Conservation (phyloP, 2,888 invertebrate species). For the Agonopterix subpropinquella region DNA sequence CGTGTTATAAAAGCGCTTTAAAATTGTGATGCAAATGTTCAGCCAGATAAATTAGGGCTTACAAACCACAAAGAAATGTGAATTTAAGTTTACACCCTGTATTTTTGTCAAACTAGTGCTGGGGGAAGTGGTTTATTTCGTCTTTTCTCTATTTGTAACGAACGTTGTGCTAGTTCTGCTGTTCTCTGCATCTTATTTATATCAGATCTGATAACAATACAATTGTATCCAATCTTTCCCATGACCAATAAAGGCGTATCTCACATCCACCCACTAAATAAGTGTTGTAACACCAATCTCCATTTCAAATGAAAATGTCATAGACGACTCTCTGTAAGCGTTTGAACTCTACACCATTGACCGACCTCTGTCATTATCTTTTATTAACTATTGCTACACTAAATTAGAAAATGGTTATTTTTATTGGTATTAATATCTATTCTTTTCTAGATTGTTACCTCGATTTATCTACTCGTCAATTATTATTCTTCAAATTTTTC, state of each 20-base stretch:
- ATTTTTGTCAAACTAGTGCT: too few species aligned
- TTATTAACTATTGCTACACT: constrained; percentile 2
- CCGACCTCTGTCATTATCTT: constrained; percentile 9
- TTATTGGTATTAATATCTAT: constrained; percentile 2
- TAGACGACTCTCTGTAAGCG: constrained; percentile 4
- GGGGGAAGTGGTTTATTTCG: too few species aligned
- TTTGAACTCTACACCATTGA: constrained; percentile 4
- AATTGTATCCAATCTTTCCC: constrained; percentile 31
- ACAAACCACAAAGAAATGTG: too few species aligned
- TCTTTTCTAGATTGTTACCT: constrained; percentile 1
- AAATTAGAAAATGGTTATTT: constrained; percentile 1
- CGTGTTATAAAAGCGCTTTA: too few species aligned
- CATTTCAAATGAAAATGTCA: constrained; percentile 12
- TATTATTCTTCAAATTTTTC: too few species aligned
- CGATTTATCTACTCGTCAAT: neutral
- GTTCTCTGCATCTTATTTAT: constrained; percentile 18
- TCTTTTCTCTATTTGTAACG: too few species aligned
- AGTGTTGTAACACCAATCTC: constrained; percentile 22
- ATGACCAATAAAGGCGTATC: constrained; percentile 34
- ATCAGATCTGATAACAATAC: constrained; percentile 23
- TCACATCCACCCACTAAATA: constrained; percentile 28
- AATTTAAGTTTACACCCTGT: too few species aligned
- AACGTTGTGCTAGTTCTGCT: too few species aligned
- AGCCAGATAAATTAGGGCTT: too few species aligned
- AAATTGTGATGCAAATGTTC: too few species aligned